These are phyloP conservation scores for Melanostoma mellinum DNA, from an alignment of 2,888 invertebrate genomes.

Conservation along the genomic window DNA sequence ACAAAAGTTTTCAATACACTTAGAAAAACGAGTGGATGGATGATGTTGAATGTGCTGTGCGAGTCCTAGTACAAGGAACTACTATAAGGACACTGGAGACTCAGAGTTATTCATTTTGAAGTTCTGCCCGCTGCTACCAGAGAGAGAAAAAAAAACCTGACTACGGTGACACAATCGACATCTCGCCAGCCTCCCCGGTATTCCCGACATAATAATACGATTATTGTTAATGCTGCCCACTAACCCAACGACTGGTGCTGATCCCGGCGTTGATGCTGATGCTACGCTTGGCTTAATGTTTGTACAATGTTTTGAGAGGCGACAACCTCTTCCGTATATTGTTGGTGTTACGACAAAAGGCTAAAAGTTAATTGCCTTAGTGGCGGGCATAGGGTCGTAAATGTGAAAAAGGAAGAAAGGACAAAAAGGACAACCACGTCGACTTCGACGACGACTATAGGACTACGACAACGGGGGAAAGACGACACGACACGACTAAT, in stretches of 20 bases:
- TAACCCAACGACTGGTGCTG: constrained; percentile 50
- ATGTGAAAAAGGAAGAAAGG: constrained; percentile 31
- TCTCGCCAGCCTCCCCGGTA: constrained; percentile 41
- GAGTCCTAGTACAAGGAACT: constrained; percentile 7
- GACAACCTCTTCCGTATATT: constrained; percentile 69
- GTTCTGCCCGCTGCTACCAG: constrained; percentile 20
- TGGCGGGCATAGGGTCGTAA: constrained; percentile 30
- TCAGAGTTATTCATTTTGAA: constrained; percentile 50
- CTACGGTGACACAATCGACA: constrained; percentile 35
- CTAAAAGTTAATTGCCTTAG: constrained; percentile 71
- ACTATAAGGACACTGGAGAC: constrained; percentile 6
- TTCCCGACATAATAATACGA: constrained; percentile 63
- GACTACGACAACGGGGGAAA: constrained; percentile 1
- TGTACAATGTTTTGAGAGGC: constrained; percentile 69
- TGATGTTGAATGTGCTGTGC: not conserved
- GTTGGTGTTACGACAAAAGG: constrained; percentile 71
- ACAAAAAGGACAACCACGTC: constrained; percentile 34
- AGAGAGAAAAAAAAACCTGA: constrained; percentile 27
- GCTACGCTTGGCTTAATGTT: constrained; percentile 59
- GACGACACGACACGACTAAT: constrained; percentile 38
- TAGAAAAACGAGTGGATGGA: not conserved
- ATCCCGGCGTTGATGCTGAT: constrained; percentile 31
- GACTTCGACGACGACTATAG: constrained; percentile 3
- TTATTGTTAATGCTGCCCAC: constrained; percentile 71
- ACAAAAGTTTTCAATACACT: constrained; percentile 66